A percentile compares a stretch with the other conserved stretches of the same genome.
These are phyloP conservation scores for Simalia tracyae DNA, from an alignment of 2,797 vertebrate species.

Conservation along the genomic window DNA sequence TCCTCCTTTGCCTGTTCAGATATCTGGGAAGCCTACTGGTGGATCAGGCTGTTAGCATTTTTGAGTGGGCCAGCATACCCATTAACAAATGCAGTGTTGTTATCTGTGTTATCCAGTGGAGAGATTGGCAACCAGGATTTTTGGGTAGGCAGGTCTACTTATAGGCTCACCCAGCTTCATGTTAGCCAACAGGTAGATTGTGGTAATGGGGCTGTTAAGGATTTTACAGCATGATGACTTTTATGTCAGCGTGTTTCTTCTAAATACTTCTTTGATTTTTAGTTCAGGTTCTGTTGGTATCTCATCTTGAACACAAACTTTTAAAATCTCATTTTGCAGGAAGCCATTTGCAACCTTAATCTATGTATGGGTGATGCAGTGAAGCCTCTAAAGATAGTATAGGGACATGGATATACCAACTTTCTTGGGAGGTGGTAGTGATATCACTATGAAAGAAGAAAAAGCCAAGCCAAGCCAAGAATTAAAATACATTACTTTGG, in stretches of 20 bases:
- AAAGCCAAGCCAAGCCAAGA: neutral
- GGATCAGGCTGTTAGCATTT: too few species aligned
- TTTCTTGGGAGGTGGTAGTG: neutral
- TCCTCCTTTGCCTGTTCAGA: neutral
- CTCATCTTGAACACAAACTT: neutral
- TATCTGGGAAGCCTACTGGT: neutral
- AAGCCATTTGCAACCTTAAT: neutral
- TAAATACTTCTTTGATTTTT: neutral
- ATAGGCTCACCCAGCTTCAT: neutral
- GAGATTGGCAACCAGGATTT: too few species aligned
- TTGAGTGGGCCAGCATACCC: too few species aligned
- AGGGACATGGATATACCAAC: neutral
- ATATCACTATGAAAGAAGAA: neutral
- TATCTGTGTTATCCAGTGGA: too few species aligned
- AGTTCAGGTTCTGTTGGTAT: neutral
- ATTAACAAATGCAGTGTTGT: too few species aligned
- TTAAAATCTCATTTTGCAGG: neutral
- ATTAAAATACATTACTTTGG: neutral
- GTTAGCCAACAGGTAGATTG: neutral
- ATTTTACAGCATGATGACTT: neutral
- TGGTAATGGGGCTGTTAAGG: neutral
- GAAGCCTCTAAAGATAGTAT: neutral
- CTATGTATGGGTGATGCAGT: neutral
- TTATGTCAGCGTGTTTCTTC: neutral
- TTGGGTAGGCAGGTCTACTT: neutral